phyloP scores from a whole-genome alignment of 2,797 vertebrate species.

The Cynodonichthys magdalenae region DNA sequence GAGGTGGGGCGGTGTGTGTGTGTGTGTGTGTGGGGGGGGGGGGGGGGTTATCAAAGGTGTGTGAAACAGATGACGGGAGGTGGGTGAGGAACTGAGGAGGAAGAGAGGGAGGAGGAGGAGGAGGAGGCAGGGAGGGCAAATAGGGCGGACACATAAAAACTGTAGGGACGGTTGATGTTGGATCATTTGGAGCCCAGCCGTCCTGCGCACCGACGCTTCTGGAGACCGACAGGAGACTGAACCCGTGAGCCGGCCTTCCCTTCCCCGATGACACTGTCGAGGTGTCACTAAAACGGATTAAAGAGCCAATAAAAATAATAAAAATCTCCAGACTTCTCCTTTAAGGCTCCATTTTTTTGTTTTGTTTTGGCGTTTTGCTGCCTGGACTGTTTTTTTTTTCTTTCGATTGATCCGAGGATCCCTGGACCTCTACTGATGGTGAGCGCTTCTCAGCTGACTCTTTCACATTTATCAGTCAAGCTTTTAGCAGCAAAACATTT shows the following conservation, averaged over 20 bases:
- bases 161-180: conserved; percentile 76
- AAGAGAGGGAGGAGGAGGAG: conserved; percentile 27
- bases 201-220: conserved; percentile 52
- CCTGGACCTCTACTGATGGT: conserved; percentile 84
- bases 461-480: not conserved
- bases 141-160: conserved; percentile 87
- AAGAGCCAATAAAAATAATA: conserved; percentile 46
- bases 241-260: conserved; percentile 34
- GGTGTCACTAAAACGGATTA: conserved; percentile 70
- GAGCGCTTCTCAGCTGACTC: conserved; percentile 54
- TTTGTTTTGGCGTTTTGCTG: conserved; percentile 51
- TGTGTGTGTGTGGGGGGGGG: conserved; percentile 52
- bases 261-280: conserved; percentile 25
- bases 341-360: conserved; percentile 44
- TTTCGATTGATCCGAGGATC: conserved; percentile 72
- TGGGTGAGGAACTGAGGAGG: conserved; percentile 42
- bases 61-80: conserved; percentile 68
- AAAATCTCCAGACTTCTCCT: conserved; percentile 46
- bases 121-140: conserved; percentile 71
- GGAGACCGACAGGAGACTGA: conserved; percentile 59
- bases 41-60: conserved; percentile 80
- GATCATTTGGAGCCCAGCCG: conserved; percentile 76
- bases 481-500: not conserved
- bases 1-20: conserved; percentile 29
- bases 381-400: conserved; percentile 68